Conservation (phyloP, 1,140 invertebrate genomes). For the Habropoda laboriosa region DNA sequence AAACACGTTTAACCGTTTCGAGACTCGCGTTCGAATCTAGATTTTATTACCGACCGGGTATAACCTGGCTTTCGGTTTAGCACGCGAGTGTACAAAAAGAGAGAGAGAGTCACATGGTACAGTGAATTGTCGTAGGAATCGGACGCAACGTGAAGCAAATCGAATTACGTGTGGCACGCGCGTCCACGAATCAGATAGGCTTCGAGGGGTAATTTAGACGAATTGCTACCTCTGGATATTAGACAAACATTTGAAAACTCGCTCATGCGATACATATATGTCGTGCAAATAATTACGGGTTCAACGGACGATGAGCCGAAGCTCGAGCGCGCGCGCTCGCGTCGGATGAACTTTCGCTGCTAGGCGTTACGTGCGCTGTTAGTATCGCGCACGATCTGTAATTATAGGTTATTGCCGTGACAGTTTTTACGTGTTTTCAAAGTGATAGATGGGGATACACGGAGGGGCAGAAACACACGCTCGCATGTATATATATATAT, state of each 20-base stretch:
- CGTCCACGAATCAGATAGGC: background rate
- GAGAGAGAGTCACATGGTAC: no score
- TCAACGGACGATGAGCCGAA: slow-evolving; percentile 46
- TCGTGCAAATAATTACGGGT: slow-evolving; percentile 57
- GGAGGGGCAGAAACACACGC: background rate
- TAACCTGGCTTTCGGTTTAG: background rate
- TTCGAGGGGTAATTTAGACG: background rate
- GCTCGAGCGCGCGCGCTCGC: background rate
- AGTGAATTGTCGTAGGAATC: background rate
- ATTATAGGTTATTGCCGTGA: slow-evolving; percentile 47
- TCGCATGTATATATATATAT: no score
- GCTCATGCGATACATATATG: slow-evolving; percentile 8
- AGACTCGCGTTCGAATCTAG: background rate
- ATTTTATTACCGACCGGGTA: background rate
- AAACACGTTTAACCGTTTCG: background rate
- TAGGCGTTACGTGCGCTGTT: slow-evolving; percentile 46
- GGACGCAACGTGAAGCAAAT: slow-evolving; percentile 6
- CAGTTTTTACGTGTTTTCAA: slow-evolving; percentile 28
- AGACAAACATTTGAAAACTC: slow-evolving; percentile 36
- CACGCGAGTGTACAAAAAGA: background rate
- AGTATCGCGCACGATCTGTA: slow-evolving; percentile 56
- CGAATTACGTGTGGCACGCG: slow-evolving; percentile 23
- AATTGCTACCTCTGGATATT: slow-evolving; percentile 35
- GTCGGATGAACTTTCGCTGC: slow-evolving; percentile 38
- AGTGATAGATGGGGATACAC: background rate